phyloP scores from a whole-genome alignment of 2,797 vertebrate species.

The Acomys russatus region DNA sequence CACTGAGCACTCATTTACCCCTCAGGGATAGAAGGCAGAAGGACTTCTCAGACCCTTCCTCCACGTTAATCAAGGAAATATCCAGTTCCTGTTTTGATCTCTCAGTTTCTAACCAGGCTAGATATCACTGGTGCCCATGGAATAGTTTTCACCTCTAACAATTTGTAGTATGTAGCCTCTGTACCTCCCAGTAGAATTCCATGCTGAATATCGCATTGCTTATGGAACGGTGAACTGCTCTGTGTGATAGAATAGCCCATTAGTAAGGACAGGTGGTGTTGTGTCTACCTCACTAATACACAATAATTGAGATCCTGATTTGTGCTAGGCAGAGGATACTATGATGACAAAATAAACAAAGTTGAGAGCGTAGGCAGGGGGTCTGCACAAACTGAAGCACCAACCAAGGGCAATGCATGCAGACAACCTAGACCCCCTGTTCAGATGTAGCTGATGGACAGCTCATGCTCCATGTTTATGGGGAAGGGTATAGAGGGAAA shows the following conservation, averaged over 20 bases:
- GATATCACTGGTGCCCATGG: neutral
- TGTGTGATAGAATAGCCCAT: neutral
- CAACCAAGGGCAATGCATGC: no score
- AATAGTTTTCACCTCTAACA: neutral
- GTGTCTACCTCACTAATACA: neutral
- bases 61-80: constrained; percentile 8
- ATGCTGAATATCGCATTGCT: neutral
- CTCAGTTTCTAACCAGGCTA: neutral
- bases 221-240: neutral
- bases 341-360: neutral
- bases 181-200: neutral
- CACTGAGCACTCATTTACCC: neutral
- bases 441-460: no score
- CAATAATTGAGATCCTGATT: neutral
- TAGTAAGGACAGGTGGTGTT: constrained; percentile 19
- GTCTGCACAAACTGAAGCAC: no score
- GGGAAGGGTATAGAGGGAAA: no score
- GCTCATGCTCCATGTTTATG: no score
- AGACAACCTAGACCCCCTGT: no score
- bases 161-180: neutral
- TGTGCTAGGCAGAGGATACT: neutral
- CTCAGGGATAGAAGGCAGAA: neutral
- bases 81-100: neutral
- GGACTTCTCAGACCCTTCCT: neutral
- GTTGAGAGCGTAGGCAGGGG: neutral